Conservation (phyloP, 2,113 vertebrate species). For the Calyptommatus sinebrachiatus region DNA sequence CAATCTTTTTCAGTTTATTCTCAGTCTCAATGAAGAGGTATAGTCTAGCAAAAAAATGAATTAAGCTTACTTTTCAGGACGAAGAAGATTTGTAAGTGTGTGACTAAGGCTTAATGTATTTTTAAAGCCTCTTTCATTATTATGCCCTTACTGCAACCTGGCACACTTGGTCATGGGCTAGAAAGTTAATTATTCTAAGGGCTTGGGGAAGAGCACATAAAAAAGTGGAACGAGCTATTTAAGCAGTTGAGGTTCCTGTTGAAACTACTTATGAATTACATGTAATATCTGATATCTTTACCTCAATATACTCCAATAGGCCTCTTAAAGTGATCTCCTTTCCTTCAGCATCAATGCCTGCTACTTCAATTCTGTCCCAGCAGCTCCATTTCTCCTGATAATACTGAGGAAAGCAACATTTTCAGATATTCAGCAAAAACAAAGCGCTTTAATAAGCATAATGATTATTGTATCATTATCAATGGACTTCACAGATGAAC, state of each 20-base stretch:
- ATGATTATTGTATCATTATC: background rate
- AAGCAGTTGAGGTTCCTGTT: too few species aligned
- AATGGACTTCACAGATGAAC: background rate
- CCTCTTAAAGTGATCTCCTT: slow-evolving; percentile 81
- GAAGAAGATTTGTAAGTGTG: too few species aligned
- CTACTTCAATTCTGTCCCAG: slow-evolving; percentile 79
- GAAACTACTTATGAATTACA: background rate
- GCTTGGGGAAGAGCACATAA: background rate
- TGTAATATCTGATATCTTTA: slow-evolving; percentile 44
- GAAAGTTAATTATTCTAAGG: background rate
- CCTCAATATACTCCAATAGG: slow-evolving; percentile 80
- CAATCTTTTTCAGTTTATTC: too few species aligned
- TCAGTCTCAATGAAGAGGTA: too few species aligned
- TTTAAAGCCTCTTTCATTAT: background rate
- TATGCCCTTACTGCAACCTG: background rate
- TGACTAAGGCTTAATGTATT: background rate
- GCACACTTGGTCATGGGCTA: background rate
- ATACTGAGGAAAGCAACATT: slow-evolving; percentile 72
- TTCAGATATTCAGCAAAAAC: background rate
- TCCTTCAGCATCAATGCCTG: slow-evolving; percentile 59
- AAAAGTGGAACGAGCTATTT: background rate
- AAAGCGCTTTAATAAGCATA: background rate
- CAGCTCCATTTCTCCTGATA: slow-evolving; percentile 71
- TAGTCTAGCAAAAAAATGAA: too few species aligned
- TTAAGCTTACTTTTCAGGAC: too few species aligned